Evolutionary conservation across 2,888 invertebrate genomes (phyloP).

Genomic region (Drosophila testacea): DNA sequence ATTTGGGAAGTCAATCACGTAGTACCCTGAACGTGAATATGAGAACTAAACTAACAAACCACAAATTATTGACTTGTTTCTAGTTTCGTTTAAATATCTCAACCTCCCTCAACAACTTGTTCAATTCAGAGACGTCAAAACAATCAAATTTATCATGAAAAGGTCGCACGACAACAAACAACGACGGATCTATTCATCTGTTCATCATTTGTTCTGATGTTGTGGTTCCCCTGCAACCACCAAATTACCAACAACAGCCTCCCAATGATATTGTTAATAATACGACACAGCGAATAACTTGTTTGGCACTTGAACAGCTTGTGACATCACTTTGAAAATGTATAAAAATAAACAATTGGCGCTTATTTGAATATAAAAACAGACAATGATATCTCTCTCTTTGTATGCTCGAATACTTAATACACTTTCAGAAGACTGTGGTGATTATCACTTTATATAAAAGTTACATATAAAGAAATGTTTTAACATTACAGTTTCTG

Average conservation of each 20-base stretch:
- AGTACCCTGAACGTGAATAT: not conserved
- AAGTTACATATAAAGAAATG: too few species aligned
- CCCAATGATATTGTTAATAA: constrained; percentile 52
- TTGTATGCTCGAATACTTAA: not conserved
- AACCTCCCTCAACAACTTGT: constrained; percentile 14
- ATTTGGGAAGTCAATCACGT: not conserved
- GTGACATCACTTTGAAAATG: constrained; percentile 79
- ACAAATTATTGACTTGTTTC: constrained; percentile 8
- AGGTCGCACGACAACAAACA: constrained; percentile 66
- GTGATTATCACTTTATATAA: too few species aligned
- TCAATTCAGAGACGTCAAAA: constrained; percentile 55
- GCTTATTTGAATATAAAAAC: constrained; percentile 25
- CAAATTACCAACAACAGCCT: constrained; percentile 16
- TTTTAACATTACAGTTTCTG: too few species aligned
- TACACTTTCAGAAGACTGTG: not conserved
- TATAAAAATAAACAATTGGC: constrained; percentile 72
- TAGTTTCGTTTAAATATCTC: constrained; percentile 1
- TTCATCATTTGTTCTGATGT: constrained; percentile 4
- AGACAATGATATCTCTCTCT: constrained; percentile 19
- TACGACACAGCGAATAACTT: constrained; percentile 49
- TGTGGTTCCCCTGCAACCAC: constrained; percentile 1
- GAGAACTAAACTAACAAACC: not conserved
- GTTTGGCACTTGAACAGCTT: constrained; percentile 56
- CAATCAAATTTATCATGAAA: constrained; percentile 58
- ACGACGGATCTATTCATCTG: constrained; percentile 4